Evolutionary conservation across 2,797 vertebrate species (phyloP).

Genomic region (Microctenopoma steveboyesi): DNA sequence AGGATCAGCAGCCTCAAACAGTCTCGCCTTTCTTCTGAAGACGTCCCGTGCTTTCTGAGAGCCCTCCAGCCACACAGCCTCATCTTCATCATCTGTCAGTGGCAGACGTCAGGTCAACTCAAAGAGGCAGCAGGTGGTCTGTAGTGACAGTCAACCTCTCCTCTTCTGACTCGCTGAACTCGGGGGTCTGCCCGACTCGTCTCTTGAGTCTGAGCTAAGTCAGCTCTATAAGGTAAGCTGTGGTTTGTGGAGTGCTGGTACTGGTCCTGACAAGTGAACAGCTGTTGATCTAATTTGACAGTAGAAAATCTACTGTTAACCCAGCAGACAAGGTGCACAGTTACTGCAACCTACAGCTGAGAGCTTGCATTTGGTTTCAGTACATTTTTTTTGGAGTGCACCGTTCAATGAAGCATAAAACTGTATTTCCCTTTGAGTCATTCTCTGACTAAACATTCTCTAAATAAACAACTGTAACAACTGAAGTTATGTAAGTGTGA

Average conservation of each 20-base stretch:
- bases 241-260: slow-evolving; percentile 3
- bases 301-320: slow-evolving; percentile 43
- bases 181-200: slow-evolving; percentile 18
- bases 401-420: slow-evolving; percentile 48
- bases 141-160: slow-evolving; percentile 47
- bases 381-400: slow-evolving; percentile 16
- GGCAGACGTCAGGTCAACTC: slow-evolving; percentile 68
- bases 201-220: not conserved
- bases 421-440: slow-evolving; percentile 50
- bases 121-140: slow-evolving; percentile 71
- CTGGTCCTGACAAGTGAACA: slow-evolving; percentile 33
- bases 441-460: slow-evolving; percentile 18
- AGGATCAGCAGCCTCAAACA: slow-evolving; percentile 61
- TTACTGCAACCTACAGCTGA: slow-evolving; percentile 22
- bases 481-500: not conserved
- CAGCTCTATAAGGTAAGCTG: slow-evolving; percentile 14
- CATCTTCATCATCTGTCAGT: slow-evolving; percentile 73
- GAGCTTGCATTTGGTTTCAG: slow-evolving; percentile 37
- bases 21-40: slow-evolving; percentile 65
- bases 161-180: slow-evolving; percentile 39
- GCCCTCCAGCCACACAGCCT: slow-evolving; percentile 66
- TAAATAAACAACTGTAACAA: slow-evolving; percentile 4
- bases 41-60: slow-evolving; percentile 49
- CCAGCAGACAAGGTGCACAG: slow-evolving; percentile 13
- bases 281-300: slow-evolving; percentile 55